phyloP scores from a whole-genome alignment of 2,888 invertebrate species.

The Himalopsyche kuldschensis region DNA sequence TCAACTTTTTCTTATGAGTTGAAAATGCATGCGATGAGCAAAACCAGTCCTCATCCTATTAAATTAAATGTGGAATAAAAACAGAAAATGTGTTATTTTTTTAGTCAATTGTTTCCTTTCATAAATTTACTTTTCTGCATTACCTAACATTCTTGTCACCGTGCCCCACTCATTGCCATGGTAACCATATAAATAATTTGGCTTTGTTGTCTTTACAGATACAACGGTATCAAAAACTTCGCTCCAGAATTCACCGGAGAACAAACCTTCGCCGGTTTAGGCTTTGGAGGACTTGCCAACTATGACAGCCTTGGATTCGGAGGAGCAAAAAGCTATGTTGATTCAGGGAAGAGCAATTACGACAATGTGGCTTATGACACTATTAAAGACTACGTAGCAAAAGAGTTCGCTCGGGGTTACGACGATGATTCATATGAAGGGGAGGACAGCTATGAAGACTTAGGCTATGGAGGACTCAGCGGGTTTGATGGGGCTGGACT shows the following conservation, averaged over 20 bases:
- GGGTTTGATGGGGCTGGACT: too few species aligned
- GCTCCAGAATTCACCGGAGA: not conserved
- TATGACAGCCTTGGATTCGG: not conserved
- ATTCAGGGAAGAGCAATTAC: not conserved
- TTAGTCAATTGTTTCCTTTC: too few species aligned
- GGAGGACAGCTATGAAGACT: not conserved
- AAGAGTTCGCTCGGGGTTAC: not conserved
- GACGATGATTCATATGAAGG: not conserved
- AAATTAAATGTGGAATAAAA: too few species aligned
- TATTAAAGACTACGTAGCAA: not conserved
- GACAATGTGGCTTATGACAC: not conserved
- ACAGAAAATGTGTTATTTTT: too few species aligned
- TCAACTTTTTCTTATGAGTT: too few species aligned
- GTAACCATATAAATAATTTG: too few species aligned
- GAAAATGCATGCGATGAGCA: too few species aligned
- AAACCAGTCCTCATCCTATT: too few species aligned
- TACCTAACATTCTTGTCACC: too few species aligned
- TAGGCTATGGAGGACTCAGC: not conserved
- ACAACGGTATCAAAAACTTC: not conserved
- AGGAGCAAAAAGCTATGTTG: not conserved
- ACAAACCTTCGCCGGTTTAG: not conserved
- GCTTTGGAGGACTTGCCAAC: not conserved
- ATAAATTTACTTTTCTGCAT: too few species aligned
- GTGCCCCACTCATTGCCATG: too few species aligned
- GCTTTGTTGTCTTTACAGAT: not conserved